Base-by-base conservation (phyloP, 2,113 vertebrate species). In the Lepus europaeus region DNA sequence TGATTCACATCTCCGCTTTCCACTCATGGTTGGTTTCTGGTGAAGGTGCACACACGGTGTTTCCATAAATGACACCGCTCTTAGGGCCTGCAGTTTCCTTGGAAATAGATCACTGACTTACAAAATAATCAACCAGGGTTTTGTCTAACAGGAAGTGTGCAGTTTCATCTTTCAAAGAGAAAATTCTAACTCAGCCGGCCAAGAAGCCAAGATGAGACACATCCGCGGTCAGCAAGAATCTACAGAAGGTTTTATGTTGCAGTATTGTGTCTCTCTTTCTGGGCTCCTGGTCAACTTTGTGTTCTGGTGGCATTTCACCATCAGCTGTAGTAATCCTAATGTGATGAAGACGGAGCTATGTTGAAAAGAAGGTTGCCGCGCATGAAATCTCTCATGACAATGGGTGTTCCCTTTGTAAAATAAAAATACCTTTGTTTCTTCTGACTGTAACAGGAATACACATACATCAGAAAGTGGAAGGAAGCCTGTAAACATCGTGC, bases 161-260 rank as follows among this genome's bases (percentile, higher is more conserved):
- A 84, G 74, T 73, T 95, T 96, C 79, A n/a, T 86, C 91, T 95
- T 95, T 91, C 96, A 96, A 74, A 95, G 83, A 74, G 76, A 87
- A 90, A 92, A 69, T 69, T 87, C 45, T 49, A 51, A 77, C 64
- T 56, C 61, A 31, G 84, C 31, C 12, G 1, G 81, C 70, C 33
- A 45, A 81, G 77, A 82, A 95, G 79, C 36, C 9, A 17, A 94
- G 89, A 64, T 77, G 53, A 31, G 90, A 88, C 83, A 25, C 19
- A 20, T 68, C 2, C 1, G 0, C 17, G 83, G 45, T 76, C 69
- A 33, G 17, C n/a, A 84, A 89, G 68, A 69, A 45, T 25, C 25
- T 76, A 12, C n/a, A n/a, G 72, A 73, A 77, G 76, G 25, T 64
- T 63, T 45, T 29, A 12, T 51, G 36, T 22, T 17, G 19, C 64